Evolutionary conservation across 2,888 invertebrate species (phyloP).

Genomic region (Atherix ibis): DNA sequence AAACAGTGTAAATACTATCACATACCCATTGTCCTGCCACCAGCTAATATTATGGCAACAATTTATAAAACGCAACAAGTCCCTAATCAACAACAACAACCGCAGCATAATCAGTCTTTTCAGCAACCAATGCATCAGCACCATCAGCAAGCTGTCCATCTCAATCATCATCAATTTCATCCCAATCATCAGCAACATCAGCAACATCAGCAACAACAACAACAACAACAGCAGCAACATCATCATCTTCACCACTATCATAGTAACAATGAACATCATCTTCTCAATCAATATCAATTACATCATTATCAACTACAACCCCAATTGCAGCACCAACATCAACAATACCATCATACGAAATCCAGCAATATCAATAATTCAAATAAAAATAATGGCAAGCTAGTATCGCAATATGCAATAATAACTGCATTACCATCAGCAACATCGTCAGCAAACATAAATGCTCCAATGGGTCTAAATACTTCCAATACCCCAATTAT

Average conservation of each 20-base stretch:
- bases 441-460: too few species aligned
- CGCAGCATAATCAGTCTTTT: conserved; percentile 24
- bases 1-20: conserved; percentile 95
- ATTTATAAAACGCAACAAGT: conserved; percentile 33
- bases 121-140: conserved; percentile 13
- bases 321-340: conserved; percentile 1
- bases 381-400: too few species aligned
- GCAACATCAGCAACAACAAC: conserved; percentile 16
- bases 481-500: too few species aligned
- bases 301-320: background rate
- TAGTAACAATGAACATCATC: background rate
- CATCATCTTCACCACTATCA: conserved; percentile 8
- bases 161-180: conserved; percentile 14
- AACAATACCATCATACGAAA: background rate
- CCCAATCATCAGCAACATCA: conserved; percentile 25
- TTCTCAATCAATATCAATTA: conserved; percentile 4
- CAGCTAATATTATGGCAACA: conserved; percentile 60
- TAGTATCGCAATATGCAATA: too few species aligned
- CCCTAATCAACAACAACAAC: conserved; percentile 17
- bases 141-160: conserved; percentile 15
- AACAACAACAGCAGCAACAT: conserved; percentile 10
- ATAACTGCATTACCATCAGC: too few species aligned
- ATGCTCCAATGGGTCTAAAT: too few species aligned
- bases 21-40: conserved; percentile 81
- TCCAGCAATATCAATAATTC: too few species aligned